Percentiles rank a stretch among this genome's conserved stretches.
phyloP scores from a whole-genome alignment of 1,140 invertebrate species.

The Papilio polyxenes region DNA sequence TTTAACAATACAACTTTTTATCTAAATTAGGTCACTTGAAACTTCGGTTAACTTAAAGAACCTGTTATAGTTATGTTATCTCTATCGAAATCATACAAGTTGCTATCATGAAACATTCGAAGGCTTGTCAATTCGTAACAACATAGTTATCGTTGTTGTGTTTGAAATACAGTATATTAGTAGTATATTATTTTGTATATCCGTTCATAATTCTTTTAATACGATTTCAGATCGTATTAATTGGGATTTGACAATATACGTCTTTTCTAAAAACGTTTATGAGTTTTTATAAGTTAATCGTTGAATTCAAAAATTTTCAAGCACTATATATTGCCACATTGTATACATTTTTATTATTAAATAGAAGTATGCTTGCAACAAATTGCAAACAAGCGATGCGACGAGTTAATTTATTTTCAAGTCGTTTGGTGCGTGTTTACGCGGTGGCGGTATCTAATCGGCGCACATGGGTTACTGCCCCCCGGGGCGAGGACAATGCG shows the following conservation, averaged over 20 bases:
- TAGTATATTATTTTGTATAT: no score
- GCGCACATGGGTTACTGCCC: constrained; percentile 75
- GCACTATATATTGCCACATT: no score
- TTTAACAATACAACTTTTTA: background rate
- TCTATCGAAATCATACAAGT: background rate
- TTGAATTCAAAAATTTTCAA: no score
- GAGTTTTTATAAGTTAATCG: no score
- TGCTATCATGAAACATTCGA: background rate
- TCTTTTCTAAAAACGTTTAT: no score
- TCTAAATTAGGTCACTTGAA: background rate
- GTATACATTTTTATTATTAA: no score
- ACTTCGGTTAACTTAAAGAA: background rate
- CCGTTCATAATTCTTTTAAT: background rate
- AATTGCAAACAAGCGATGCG: constrained; percentile 12
- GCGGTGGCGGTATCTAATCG: constrained; percentile 68
- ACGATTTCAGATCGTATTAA: no score
- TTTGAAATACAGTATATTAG: no score
- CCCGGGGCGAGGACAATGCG: constrained; percentile 75
- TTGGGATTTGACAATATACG: no score
- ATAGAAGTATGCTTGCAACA: background rate
- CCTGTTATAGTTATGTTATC: background rate
- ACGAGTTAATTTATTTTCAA: constrained; percentile 36
- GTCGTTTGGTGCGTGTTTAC: constrained; percentile 54
- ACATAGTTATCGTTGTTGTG: background rate
- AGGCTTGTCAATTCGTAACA: background rate